phyloP scores from a whole-genome alignment of 2,797 vertebrate genomes.

The Brachyalestes nurse region DNA sequence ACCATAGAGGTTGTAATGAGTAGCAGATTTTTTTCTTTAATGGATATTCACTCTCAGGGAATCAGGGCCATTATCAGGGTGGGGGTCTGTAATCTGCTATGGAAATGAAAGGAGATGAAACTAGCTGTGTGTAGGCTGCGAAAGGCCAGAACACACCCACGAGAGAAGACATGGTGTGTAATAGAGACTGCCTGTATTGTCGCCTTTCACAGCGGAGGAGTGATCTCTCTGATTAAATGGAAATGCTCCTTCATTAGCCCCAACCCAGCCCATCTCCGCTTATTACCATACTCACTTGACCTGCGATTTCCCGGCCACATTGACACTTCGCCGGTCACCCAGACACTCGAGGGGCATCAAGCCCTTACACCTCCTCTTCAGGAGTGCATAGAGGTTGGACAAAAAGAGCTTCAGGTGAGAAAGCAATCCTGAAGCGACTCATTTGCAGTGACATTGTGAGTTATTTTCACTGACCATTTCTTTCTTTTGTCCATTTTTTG shows the following conservation, averaged over 20 bases:
- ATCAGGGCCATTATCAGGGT: neutral
- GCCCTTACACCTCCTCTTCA: neutral
- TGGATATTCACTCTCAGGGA: neutral
- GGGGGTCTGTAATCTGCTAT: neutral
- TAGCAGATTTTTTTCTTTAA: neutral
- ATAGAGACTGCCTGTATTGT: constrained; percentile 1
- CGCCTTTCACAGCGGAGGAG: constrained; percentile 38
- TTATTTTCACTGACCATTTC: too few species aligned
- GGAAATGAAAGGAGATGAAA: neutral
- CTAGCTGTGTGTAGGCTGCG: neutral
- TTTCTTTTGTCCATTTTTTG: too few species aligned
- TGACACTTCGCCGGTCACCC: constrained; percentile 7
- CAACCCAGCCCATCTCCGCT: neutral
- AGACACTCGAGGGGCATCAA: neutral
- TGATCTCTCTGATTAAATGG: constrained; percentile 35
- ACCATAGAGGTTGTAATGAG: neutral
- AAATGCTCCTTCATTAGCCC: constrained; percentile 27
- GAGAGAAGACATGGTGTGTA: constrained; percentile 10
- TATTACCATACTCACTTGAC: constrained; percentile 5
- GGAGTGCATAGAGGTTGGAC: neutral
- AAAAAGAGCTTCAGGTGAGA: neutral
- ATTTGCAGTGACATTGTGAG: neutral
- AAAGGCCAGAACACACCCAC: neutral
- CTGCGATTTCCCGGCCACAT: neutral
- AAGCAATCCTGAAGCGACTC: neutral